Conservation (phyloP, 2,797 vertebrate genomes). For the Gadopsis bispinosus region DNA sequence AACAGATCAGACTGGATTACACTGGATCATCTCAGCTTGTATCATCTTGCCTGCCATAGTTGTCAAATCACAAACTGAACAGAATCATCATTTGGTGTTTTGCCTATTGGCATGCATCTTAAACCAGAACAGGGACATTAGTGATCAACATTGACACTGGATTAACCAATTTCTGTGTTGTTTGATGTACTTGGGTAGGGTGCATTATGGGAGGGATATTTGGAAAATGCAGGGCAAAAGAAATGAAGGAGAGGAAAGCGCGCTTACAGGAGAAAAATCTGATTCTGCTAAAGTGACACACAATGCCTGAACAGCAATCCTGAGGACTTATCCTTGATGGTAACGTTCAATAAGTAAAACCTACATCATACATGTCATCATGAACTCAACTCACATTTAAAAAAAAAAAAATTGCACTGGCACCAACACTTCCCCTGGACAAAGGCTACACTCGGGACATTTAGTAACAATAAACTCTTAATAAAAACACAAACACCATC, state of each 20-base stretch:
- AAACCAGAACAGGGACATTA: slow-evolving; percentile 21
- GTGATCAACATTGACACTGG: slow-evolving; percentile 37
- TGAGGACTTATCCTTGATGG: slow-evolving; percentile 51
- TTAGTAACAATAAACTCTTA: slow-evolving; percentile 70
- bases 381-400: slow-evolving; percentile 30
- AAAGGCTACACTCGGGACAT: slow-evolving; percentile 73
- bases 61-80: slow-evolving; percentile 51
- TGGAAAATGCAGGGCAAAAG: slow-evolving; percentile 36
- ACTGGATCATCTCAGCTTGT: slow-evolving; percentile 53
- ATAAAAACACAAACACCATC: slow-evolving; percentile 68
- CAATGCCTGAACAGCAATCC: slow-evolving; percentile 31
- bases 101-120: slow-evolving; percentile 24
- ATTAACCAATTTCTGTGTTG: slow-evolving; percentile 26
- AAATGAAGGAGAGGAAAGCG: slow-evolving; percentile 49
- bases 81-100: slow-evolving; percentile 40
- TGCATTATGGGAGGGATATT: not conserved
- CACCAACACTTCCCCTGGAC: slow-evolving; percentile 54
- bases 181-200: slow-evolving; percentile 29
- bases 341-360: slow-evolving; percentile 74
- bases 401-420: slow-evolving; percentile 75
- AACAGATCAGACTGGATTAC: slow-evolving; percentile 72
- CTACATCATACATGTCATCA: slow-evolving; percentile 40
- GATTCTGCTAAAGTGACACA: slow-evolving; percentile 42
- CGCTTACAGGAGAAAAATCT: slow-evolving; percentile 42
- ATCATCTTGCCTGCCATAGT: slow-evolving; percentile 38